A percentile compares a stretch with the other conserved stretches of the same genome.
phyloP scores from a whole-genome alignment of 2,888 invertebrate genomes.

The Crossocerus cetratus region DNA sequence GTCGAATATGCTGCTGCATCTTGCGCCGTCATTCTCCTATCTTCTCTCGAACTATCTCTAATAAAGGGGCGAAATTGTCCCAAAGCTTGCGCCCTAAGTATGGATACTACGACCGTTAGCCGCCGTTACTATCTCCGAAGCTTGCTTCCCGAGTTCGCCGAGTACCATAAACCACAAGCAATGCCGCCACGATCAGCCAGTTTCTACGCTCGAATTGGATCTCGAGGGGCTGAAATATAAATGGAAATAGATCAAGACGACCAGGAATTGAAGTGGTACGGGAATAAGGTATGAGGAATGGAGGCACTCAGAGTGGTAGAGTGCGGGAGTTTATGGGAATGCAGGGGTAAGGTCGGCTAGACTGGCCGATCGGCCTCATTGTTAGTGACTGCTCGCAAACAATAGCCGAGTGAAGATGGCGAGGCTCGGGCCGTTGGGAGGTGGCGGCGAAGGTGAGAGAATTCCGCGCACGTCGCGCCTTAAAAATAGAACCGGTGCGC shows the following conservation, averaged over 20 bases:
- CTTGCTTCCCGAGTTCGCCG: background rate
- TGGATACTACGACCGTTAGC: background rate
- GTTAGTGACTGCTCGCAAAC: background rate
- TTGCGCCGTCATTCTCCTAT: background rate
- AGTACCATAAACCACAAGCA: background rate
- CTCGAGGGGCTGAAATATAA: too few species aligned
- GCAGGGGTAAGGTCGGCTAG: too few species aligned
- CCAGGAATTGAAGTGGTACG: too few species aligned
- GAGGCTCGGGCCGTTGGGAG: background rate
- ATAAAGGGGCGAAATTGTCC: conserved; percentile 3
- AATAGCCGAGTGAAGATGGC: background rate
- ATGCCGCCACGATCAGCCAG: too few species aligned
- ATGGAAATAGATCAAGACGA: too few species aligned
- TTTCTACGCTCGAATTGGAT: too few species aligned
- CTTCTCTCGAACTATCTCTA: background rate
- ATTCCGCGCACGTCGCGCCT: background rate
- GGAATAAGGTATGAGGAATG: too few species aligned
- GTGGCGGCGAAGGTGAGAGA: background rate
- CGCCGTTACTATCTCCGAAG: background rate
- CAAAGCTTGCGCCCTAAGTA: background rate
- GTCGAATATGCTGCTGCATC: background rate
- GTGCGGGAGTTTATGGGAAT: too few species aligned
- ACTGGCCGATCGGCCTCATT: background rate
- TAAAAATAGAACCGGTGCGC: conserved; percentile 2
- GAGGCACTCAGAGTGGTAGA: too few species aligned